Evolutionary conservation across 1,140 invertebrate species (phyloP), one percentile per base, ranked within the genome.

Genomic region (Aphidius ervi): DNA sequence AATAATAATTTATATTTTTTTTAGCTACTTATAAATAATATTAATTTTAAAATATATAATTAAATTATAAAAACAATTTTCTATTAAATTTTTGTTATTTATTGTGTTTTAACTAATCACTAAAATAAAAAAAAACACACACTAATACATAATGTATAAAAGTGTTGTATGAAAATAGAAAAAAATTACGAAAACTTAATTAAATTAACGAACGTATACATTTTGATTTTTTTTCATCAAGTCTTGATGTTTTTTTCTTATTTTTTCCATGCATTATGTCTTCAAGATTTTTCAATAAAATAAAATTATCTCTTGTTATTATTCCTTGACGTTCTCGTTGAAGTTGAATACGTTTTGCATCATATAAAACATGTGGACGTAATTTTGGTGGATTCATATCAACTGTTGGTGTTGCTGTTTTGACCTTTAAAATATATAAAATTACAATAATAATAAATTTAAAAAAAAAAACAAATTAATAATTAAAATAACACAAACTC

Each of bases 301-400:
- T 79, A 39, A 80, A 80, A 65, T 80, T 79, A 10, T 79, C 73
- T 4, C 68, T 68, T 0, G 71, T 58, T 5, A 80, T 78, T 37
- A 70, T 66, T 3, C 71, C 67, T 40, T 79, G 78, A 16, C 75
- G 65, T 61, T 79, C 78, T 3, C 68, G 66, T 47, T 80, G 75
- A 37, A 79, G 43, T 54, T 78, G 78, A 9, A 66, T 61, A n/a
- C 74, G 67, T 16, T 78, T 77, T 0, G 78, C 77, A 48, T 80
- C 71, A 49, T 67, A 63, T 0, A 63, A 49, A 4, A 80, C 71
- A 46, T 80, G 78, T 7, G 72, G 75, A 59, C 77, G 66, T 40
- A 16, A 56, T 9, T 59, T 39, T 0, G 78, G 78, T 0, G 76
- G 70, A 10, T 69, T 65, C 65, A 77, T 65, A 39, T 80, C 75